Evolutionary conservation across 2,797 vertebrate species (phyloP).

Genomic region (Crenuchus spilurus): DNA sequence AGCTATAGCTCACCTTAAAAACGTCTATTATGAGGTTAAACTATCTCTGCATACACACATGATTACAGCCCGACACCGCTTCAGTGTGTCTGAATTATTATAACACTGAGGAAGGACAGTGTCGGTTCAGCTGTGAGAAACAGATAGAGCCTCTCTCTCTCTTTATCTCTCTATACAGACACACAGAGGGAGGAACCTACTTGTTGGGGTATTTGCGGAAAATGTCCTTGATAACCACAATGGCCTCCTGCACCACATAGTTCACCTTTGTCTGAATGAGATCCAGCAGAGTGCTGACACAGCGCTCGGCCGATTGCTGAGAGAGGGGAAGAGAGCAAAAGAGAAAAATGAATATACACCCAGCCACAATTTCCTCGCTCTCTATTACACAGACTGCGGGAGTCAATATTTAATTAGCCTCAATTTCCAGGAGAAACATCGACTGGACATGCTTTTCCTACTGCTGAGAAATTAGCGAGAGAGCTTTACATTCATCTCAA

Average conservation of each 20-base stretch:
- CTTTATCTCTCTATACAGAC: too few relatives aligned
- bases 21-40: too few relatives aligned
- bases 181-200: too few relatives aligned
- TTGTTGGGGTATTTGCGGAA: constrained; percentile 99
- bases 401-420: constrained; percentile 11
- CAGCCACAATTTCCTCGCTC: not conserved
- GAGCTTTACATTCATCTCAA: too few relatives aligned
- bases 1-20: too few relatives aligned
- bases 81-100: too few relatives aligned
- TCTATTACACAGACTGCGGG: not conserved
- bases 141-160: too few relatives aligned
- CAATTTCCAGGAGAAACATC: not conserved
- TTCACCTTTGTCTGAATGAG: constrained; percentile 98
- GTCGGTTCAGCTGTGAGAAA: too few relatives aligned
- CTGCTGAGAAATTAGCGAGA: too few relatives aligned
- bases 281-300: constrained; percentile 92
- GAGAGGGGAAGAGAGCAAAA: constrained; percentile 8
- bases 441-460: not conserved
- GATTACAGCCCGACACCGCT: too few relatives aligned
- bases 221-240: constrained; percentile 98
- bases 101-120: too few relatives aligned
- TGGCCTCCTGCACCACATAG: constrained; percentile 97
- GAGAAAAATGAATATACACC: not conserved
- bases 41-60: too few relatives aligned
- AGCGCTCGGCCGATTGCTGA: constrained; percentile 96